Percentiles rank a stretch among this genome's conserved stretches.
These are phyloP conservation scores for Ormyrus pomaceus DNA, from an alignment of 2,888 invertebrate species.

Conservation along the genomic window DNA sequence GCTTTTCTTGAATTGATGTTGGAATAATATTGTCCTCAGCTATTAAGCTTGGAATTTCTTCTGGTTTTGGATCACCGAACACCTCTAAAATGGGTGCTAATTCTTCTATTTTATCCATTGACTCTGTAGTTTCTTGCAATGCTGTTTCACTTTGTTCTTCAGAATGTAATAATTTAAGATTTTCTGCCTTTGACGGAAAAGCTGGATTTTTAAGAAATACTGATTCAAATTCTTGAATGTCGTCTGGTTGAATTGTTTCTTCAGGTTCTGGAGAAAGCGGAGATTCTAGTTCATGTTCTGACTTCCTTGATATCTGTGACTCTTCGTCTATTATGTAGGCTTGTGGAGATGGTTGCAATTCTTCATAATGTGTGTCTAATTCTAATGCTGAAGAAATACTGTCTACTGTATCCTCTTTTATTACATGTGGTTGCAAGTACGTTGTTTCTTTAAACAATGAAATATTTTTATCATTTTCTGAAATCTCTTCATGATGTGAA, in stretches of 20 bases:
- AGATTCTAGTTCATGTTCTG: constrained; percentile 40
- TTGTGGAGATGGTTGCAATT: background rate
- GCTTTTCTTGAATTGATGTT: background rate
- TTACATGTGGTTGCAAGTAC: background rate
- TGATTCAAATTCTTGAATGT: constrained; percentile 6
- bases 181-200: too few species aligned
- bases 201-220: background rate
- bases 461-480: constrained; percentile 7
- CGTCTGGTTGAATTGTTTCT: constrained; percentile 46
- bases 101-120: constrained; percentile 25
- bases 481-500: constrained; percentile 34
- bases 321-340: background rate
- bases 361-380: constrained; percentile 7
- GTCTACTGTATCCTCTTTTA: constrained; percentile 3
- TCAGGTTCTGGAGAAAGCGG: constrained; percentile 47
- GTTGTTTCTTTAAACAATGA: background rate
- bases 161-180: background rate
- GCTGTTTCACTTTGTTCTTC: constrained; percentile 7
- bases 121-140: constrained; percentile 11
- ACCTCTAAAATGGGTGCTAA: constrained; percentile 44
- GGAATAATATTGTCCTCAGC: constrained; percentile 1
- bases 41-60: constrained; percentile 40
- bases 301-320: background rate
- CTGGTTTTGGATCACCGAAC: constrained; percentile 41
- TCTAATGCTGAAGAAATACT: constrained; percentile 27